Evolutionary conservation across 2,113 vertebrate species (phyloP).

Genomic region (Heterocephalus glaber): DNA sequence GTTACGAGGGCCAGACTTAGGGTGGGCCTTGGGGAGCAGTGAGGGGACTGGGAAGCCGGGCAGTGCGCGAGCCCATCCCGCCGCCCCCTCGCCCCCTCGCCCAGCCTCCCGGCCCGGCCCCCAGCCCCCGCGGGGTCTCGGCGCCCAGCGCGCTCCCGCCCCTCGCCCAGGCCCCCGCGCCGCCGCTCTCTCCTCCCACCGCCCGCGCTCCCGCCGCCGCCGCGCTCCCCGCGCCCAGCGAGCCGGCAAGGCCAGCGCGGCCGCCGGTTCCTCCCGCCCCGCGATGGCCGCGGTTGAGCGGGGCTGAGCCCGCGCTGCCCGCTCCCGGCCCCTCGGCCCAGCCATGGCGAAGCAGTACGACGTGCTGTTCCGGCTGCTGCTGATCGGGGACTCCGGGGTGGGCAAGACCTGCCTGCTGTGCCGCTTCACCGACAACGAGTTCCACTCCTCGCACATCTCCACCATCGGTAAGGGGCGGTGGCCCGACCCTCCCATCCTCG

Average conservation of each 20-base stretch:
- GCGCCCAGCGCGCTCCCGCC: too few species aligned
- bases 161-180: too few species aligned
- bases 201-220: too few species aligned
- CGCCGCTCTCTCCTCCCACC: too few species aligned
- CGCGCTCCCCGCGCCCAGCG: not conserved
- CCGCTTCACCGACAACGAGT: constrained; percentile 95
- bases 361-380: constrained; percentile 91
- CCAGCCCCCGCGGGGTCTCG: too few species aligned
- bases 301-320: not conserved
- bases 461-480: too few species aligned
- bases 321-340: constrained; percentile 53
- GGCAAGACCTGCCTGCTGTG: constrained; percentile 96
- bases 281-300: not conserved
- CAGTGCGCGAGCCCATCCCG: not conserved
- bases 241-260: not conserved
- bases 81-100: not conserved
- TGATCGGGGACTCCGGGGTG: constrained; percentile 95
- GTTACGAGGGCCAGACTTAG: not conserved
- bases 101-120: too few species aligned
- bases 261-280: not conserved
- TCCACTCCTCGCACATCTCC: constrained; percentile 94
- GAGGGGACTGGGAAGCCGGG: not conserved
- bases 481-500: too few species aligned
- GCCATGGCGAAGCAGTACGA: constrained; percentile 96
- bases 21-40: not conserved